phyloP scores from a whole-genome alignment of 1,140 invertebrate species.

The Maniola jurtina region DNA sequence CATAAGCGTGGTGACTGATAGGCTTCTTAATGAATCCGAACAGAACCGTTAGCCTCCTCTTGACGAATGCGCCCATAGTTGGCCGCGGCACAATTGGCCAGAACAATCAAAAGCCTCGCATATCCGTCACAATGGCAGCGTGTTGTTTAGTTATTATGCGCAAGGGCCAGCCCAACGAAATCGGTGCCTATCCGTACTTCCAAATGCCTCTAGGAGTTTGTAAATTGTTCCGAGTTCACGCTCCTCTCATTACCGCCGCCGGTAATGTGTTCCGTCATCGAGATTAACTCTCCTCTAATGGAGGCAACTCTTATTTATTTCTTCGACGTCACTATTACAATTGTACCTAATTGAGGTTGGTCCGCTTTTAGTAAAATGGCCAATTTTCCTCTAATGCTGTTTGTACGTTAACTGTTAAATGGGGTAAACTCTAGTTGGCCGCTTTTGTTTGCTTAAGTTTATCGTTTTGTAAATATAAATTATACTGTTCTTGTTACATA shows the following conservation, averaged over 20 bases:
- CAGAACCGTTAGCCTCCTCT: slow-evolving; percentile 1
- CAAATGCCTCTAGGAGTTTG: slow-evolving; percentile 69
- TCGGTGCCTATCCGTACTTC: slow-evolving; percentile 44
- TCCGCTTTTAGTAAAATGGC: slow-evolving; percentile 74
- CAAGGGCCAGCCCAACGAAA: slow-evolving; percentile 38
- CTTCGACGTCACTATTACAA: slow-evolving; percentile 71
- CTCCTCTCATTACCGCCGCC: slow-evolving; percentile 63
- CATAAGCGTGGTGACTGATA: no score
- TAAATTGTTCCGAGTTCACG: slow-evolving; percentile 72
- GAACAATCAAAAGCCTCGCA: slow-evolving; percentile 37
- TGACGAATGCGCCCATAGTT: slow-evolving; percentile 9
- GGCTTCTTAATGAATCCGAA: neutral
- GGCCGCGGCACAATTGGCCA: neutral
- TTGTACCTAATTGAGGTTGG: slow-evolving; percentile 72
- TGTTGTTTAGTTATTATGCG: slow-evolving; percentile 48
- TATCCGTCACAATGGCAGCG: slow-evolving; percentile 49
- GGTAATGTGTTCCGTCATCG: slow-evolving; percentile 76
- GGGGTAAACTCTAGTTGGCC: slow-evolving; percentile 31
- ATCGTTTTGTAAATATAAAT: neutral
- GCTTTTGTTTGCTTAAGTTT: slow-evolving; percentile 21
- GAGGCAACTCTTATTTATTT: slow-evolving; percentile 65
- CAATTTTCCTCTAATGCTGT: slow-evolving; percentile 67
- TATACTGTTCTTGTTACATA: neutral
- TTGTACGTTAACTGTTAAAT: slow-evolving; percentile 49
- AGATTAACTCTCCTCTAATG: slow-evolving; percentile 72